Percentiles rank a stretch among this genome's conserved stretches.
phyloP scores from a whole-genome alignment of 1,140 invertebrate species.

The Stratiolaelaps scimitus region DNA sequence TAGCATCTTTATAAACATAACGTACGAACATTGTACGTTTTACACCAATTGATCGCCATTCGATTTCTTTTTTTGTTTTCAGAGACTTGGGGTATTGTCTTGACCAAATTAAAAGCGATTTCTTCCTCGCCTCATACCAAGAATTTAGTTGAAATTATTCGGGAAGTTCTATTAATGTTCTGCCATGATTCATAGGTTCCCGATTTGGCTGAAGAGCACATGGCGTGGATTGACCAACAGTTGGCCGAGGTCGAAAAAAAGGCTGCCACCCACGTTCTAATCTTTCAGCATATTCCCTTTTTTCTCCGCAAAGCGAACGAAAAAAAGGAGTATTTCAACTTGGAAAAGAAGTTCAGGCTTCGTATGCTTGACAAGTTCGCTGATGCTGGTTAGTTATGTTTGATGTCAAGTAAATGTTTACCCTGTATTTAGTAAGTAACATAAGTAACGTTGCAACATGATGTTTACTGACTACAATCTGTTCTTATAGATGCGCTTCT shows the following conservation, averaged over 20 bases:
- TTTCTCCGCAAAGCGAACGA: conserved; percentile 44
- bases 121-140: no score
- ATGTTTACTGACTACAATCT: no score
- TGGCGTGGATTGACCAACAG: conserved; percentile 42
- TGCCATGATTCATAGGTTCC: conserved; percentile 36
- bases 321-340: conserved; percentile 43
- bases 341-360: conserved; percentile 39
- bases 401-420: no score
- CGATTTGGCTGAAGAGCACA: conserved; percentile 42
- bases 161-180: neutral
- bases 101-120: no score
- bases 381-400: conserved; percentile 40
- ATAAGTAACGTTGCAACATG: no score
- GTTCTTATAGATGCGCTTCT: no score
- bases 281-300: conserved; percentile 50
- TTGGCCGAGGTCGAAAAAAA: conserved; percentile 35
- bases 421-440: no score
- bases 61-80: conserved; percentile 10
- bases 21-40: no score
- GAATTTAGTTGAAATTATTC: no score
- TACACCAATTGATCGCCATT: neutral
- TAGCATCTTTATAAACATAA: no score
- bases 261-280: conserved; percentile 41
- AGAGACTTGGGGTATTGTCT: no score
- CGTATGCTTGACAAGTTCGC: conserved; percentile 43